These are phyloP conservation scores for Drosophila anomalata DNA, from an alignment of 2,888 invertebrate genomes.

Conservation along the genomic window DNA sequence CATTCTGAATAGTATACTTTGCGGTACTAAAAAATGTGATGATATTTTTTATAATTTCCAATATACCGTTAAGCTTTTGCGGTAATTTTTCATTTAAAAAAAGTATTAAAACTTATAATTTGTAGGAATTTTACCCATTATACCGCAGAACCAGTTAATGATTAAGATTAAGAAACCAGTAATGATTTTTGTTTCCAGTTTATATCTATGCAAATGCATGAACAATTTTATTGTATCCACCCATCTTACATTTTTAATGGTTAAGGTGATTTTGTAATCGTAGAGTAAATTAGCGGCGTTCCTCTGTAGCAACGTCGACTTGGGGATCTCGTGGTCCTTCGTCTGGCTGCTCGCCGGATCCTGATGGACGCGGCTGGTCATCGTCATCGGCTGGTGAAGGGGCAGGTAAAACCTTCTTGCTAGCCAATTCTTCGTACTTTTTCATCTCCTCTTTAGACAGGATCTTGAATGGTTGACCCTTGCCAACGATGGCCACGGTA, in stretches of 20 bases:
- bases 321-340: slow-evolving; percentile 83
- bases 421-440: slow-evolving; percentile 77
- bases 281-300: slow-evolving; percentile 53
- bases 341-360: slow-evolving; percentile 71
- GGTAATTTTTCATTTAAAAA: background rate
- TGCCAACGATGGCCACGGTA: slow-evolving; percentile 96
- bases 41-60: background rate
- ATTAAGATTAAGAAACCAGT: too few relatives aligned
- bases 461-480: slow-evolving; percentile 91
- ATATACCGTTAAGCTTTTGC: background rate
- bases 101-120: too few relatives aligned
- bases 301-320: slow-evolving; percentile 84
- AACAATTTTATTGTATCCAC: slow-evolving; percentile 40
- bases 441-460: slow-evolving; percentile 89
- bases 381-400: slow-evolving; percentile 78
- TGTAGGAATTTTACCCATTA: too few relatives aligned
- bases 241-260: slow-evolving; percentile 36
- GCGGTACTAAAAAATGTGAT: background rate
- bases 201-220: slow-evolving; percentile 35
- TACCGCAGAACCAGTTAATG: too few relatives aligned
- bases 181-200: background rate
- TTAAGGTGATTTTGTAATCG: slow-evolving; percentile 20
- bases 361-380: slow-evolving; percentile 82
- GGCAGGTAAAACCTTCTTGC: slow-evolving; percentile 71
- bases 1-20: background rate